phyloP scores from a whole-genome alignment of 1,140 invertebrate genomes.

The Leptoteleia sp. region DNA sequence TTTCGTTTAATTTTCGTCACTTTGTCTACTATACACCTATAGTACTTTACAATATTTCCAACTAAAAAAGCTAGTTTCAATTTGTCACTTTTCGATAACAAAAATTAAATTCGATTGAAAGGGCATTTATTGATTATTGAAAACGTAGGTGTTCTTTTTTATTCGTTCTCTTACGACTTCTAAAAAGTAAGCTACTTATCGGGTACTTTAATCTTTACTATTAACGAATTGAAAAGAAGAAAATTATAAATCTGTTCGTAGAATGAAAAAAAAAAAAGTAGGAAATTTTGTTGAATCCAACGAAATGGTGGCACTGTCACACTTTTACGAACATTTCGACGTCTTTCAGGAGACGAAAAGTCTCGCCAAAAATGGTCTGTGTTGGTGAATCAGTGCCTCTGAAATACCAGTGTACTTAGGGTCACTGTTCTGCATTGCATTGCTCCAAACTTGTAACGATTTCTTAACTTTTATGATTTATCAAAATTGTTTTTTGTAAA shows the following conservation, averaged over 20 bases:
- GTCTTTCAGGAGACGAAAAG: conserved; percentile 58
- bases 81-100: conserved; percentile 16
- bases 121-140: conserved; percentile 33
- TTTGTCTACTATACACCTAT: no score
- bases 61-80: conserved; percentile 6
- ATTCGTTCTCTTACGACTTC: conserved; percentile 6
- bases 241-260: conserved; percentile 39
- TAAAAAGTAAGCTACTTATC: conserved; percentile 46
- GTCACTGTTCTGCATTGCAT: conserved; percentile 41
- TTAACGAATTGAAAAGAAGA: conserved; percentile 32
- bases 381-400: conserved; percentile 36
- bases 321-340: conserved; percentile 41
- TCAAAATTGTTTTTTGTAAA: no score
- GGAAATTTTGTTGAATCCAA: conserved; percentile 20
- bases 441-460: conserved; percentile 11
- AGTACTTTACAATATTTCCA: neutral
- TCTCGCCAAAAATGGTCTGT: conserved; percentile 52
- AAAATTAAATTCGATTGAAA: conserved; percentile 22
- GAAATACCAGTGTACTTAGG: conserved; percentile 21
- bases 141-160: conserved; percentile 28
- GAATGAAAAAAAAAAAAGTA: conserved; percentile 9
- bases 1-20: conserved; percentile 6
- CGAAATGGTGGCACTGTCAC: conserved; percentile 31
- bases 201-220: conserved; percentile 12
- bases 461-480: no score